Evolutionary conservation across 2,797 vertebrate species (phyloP), one percentile per base, ranked within the genome.

Genomic region (Anabacerthia variegaticeps): DNA sequence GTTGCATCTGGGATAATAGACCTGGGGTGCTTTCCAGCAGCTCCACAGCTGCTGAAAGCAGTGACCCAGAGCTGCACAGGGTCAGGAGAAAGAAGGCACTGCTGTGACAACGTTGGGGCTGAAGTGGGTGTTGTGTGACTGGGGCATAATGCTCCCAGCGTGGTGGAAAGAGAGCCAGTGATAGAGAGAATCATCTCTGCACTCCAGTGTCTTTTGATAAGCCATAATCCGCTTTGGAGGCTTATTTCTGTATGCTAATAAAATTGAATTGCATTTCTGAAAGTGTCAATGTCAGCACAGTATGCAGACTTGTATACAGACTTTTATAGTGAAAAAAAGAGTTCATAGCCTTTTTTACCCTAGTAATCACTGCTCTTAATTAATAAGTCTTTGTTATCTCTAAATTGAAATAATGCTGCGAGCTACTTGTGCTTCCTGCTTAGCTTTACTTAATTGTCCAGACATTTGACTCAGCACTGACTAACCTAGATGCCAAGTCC

Each of bases 301-400:
- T 43, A 24, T 2, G 3, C 44, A 79, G 83, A 49, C 43, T 91
- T 66, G 23, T 71, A 46, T 30, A 28, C 48, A 77, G 73, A 61
- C 51, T 68, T 85, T 5, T 21, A 34, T 7, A 58, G 78, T 14
- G 41, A 73, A 46, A 37, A 48, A 77, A 67, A 48, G 71, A 39
- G 55, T 92, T 92, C n/a, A 23, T 77, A 74, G 51, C 54, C 63
- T 90, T 39, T 85, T 87, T 79, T 61, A 61, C n/a, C 79, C 14
- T 43, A 63, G n/a, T 92, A 89, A 79, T 93, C 26, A 1, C 72
- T 68, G n/a, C 59, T 91, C 89, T 94, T 98, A 96, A 96, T 96
- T 97, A 97, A 88, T 95, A 96, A 86, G 91, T 81, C 91, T 91
- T 66, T 39, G 83, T 93, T 95, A 78, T 94, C 94, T 92, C 62